These are phyloP conservation scores for Taphrorychus bicolor DNA, from an alignment of 2,888 invertebrate species.

Conservation along the genomic window DNA sequence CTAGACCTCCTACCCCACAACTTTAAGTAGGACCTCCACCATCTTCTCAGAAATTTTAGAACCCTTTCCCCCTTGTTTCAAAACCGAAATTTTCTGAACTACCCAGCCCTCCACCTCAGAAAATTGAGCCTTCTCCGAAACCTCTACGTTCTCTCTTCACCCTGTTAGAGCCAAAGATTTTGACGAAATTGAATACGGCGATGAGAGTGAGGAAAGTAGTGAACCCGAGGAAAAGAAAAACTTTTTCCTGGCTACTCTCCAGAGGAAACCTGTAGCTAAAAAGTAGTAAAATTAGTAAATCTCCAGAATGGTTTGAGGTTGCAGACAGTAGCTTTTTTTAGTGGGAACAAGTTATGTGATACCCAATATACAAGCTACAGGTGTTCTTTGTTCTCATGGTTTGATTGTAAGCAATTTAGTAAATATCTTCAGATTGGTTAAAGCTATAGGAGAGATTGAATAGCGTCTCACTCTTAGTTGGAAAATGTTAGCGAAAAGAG, in stretches of 20 bases:
- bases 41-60: conserved; percentile 11
- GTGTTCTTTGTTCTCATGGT: too few species aligned
- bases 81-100: conserved; percentile 24
- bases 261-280: conserved; percentile 36
- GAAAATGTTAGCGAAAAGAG: too few species aligned
- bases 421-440: too few species aligned
- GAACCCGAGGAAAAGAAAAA: conserved; percentile 48
- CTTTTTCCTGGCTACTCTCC: conserved; percentile 45
- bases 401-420: too few species aligned
- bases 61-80: conserved; percentile 17
- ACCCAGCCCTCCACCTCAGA: conserved; percentile 39
- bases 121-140: conserved; percentile 49
- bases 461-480: too few species aligned
- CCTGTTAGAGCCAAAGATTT: conserved; percentile 50
- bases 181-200: conserved; percentile 51
- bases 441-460: too few species aligned
- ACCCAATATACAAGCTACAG: too few species aligned
- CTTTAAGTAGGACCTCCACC: conserved; percentile 21
- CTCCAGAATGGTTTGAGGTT: too few species aligned
- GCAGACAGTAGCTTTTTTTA: too few species aligned
- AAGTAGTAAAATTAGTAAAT: too few species aligned
- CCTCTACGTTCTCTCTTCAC: conserved; percentile 55
- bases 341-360: too few species aligned
- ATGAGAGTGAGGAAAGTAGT: conserved; percentile 48
- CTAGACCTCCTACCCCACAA: conserved; percentile 28